Conservation (phyloP, 2,797 vertebrate species). For the Diceros bicornis region DNA sequence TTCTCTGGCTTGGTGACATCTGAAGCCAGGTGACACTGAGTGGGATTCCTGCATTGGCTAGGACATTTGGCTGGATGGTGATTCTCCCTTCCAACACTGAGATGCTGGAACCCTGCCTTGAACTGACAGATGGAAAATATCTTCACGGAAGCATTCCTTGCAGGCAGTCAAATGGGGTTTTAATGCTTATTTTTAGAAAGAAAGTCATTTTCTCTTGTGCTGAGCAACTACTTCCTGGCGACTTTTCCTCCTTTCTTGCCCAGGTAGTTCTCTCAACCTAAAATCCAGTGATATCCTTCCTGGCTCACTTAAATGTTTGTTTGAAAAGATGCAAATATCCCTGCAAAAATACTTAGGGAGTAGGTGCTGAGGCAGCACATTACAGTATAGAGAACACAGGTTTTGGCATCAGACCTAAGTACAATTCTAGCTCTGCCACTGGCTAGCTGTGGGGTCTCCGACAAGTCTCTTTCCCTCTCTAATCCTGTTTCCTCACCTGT, state of each 20-base stretch:
- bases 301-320: slow-evolving; percentile 45
- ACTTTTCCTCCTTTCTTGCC: neutral
- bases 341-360: neutral
- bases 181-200: slow-evolving; percentile 6
- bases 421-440: neutral
- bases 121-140: neutral
- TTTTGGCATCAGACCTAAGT: neutral
- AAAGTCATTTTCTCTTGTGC: neutral
- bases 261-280: neutral
- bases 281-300: neutral
- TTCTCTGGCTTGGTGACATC: slow-evolving; percentile 26
- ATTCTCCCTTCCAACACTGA: neutral
- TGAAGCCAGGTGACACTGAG: neutral
- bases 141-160: neutral
- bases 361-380: neutral
- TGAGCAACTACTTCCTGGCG: slow-evolving; percentile 1
- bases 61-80: neutral
- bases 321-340: slow-evolving; percentile 40
- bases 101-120: neutral
- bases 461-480: neutral
- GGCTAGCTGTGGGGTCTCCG: neutral
- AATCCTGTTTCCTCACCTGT: neutral
- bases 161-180: neutral
- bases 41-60: slow-evolving; percentile 8
- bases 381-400: neutral